Percentiles rank a stretch among this genome's conserved stretches.
Conservation (phyloP, 2,113 vertebrate species). For the zebrafish (Danio rerio) region DNA sequence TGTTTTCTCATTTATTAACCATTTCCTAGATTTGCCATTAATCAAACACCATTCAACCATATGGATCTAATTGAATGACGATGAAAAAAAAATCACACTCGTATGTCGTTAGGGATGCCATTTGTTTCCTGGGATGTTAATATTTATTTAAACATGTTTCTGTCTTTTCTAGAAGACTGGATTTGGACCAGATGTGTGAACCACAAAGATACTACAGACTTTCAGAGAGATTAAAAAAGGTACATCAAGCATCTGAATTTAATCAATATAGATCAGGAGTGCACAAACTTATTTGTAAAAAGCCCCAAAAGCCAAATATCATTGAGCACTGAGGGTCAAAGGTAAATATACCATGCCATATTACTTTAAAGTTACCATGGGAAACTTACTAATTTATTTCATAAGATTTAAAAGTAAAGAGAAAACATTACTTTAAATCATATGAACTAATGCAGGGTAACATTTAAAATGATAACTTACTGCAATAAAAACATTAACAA, state of each 20-base stretch:
- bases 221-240: background rate
- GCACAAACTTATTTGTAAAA: too few species aligned
- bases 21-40: background rate
- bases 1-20: slow-evolving; percentile 60
- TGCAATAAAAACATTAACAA: too few species aligned
- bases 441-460: too few species aligned
- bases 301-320: too few species aligned
- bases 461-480: too few species aligned
- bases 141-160: slow-evolving; percentile 13
- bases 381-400: too few species aligned
- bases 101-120: background rate
- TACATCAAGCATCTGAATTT: background rate
- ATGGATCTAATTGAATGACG: background rate
- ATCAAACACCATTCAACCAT: background rate
- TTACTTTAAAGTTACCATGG: too few species aligned
- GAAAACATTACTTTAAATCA: too few species aligned
- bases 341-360: too few species aligned
- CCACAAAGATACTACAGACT: background rate
- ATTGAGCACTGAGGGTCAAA: too few species aligned
- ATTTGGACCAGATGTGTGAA: background rate
- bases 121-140: background rate
- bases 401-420: too few species aligned
- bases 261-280: background rate
- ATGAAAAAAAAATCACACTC: background rate
- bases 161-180: background rate